These are phyloP conservation scores for Rambutsinella grinnellia DNA, from an alignment of 2,888 invertebrate species.

Conservation along the genomic window DNA sequence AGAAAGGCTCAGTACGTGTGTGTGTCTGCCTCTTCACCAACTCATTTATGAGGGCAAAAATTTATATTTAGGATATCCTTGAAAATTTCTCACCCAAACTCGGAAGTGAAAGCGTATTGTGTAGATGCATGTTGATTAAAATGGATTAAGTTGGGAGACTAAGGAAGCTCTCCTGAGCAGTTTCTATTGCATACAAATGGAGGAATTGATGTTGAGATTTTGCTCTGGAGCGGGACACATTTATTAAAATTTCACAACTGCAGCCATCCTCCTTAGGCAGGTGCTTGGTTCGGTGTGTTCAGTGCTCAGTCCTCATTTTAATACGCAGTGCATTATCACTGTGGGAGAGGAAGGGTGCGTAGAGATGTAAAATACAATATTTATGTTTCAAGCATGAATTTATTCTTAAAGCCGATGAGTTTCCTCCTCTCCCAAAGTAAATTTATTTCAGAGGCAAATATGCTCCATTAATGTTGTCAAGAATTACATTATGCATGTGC, in stretches of 20 bases:
- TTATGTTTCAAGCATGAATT: not conserved
- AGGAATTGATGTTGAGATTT: not conserved
- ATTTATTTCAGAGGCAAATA: not conserved
- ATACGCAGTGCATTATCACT: not conserved
- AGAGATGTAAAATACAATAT: not conserved
- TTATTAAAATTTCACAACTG: too few relatives aligned
- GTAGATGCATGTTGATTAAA: too few relatives aligned
- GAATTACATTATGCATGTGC: constrained; percentile 36
- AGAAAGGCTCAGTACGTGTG: not conserved
- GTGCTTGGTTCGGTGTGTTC: too few relatives aligned
- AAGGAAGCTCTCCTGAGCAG: too few relatives aligned
- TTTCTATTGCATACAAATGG: too few relatives aligned
- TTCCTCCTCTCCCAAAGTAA: not conserved
- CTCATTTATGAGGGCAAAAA: too few relatives aligned
- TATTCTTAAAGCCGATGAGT: not conserved
- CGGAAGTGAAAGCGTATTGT: too few relatives aligned
- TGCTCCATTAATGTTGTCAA: constrained; percentile 35
- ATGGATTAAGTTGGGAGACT: too few relatives aligned
- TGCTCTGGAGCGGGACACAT: not conserved
- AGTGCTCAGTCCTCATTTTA: too few relatives aligned
- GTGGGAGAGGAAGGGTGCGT: not conserved
- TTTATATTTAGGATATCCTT: too few relatives aligned
- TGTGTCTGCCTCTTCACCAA: not conserved
- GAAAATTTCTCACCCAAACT: too few relatives aligned
- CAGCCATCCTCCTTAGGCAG: too few relatives aligned